Percentiles rank a stretch among this genome's conserved stretches.
Conservation (phyloP, 1,140 invertebrate genomes). For the Macrostomum lignano region DNA sequence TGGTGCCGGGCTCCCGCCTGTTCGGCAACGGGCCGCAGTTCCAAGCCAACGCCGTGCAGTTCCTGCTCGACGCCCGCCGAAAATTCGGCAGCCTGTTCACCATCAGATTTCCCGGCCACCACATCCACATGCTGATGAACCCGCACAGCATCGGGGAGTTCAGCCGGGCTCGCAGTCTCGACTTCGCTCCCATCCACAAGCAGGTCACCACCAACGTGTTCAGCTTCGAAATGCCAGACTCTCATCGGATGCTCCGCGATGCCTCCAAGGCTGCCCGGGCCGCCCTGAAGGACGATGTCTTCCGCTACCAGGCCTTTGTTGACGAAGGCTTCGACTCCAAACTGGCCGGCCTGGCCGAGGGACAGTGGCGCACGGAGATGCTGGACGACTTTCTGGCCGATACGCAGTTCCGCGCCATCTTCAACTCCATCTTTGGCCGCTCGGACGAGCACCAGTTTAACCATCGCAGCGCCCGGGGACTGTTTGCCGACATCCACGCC, state of each 20-base stretch:
- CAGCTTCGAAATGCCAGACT: slow-evolving; percentile 16
- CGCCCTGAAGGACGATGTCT: slow-evolving; percentile 12
- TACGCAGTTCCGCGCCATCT: slow-evolving; percentile 20
- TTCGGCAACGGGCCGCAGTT: slow-evolving; percentile 22
- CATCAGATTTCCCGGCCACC: slow-evolving; percentile 20
- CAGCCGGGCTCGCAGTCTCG: slow-evolving; percentile 19
- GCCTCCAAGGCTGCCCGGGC: slow-evolving; percentile 20
- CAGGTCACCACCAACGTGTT: slow-evolving; percentile 27
- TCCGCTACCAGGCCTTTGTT: slow-evolving; percentile 6
- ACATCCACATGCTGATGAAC: slow-evolving; percentile 20
- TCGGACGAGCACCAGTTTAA: slow-evolving; percentile 11
- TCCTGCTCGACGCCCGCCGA: slow-evolving; percentile 14
- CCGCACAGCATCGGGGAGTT: slow-evolving; percentile 19
- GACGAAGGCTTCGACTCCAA: slow-evolving; percentile 7
- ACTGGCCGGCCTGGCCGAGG: slow-evolving; percentile 2
- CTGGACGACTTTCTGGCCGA: slow-evolving; percentile 16
- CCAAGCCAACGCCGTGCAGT: slow-evolving; percentile 17
- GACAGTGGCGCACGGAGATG: slow-evolving; percentile 8
- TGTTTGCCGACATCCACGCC: slow-evolving; percentile 23
- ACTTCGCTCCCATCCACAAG: slow-evolving; percentile 24
- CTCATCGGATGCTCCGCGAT: slow-evolving; percentile 21
- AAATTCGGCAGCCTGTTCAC: slow-evolving; percentile 21
- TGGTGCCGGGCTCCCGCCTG: slow-evolving; percentile 16
- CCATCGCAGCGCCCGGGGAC: slow-evolving; percentile 14
- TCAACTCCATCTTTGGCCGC: slow-evolving; percentile 24